Evolutionary conservation across 2,113 vertebrate species (phyloP), one percentile per base, ranked within the genome.

Genomic region (Panthera tigris): DNA sequence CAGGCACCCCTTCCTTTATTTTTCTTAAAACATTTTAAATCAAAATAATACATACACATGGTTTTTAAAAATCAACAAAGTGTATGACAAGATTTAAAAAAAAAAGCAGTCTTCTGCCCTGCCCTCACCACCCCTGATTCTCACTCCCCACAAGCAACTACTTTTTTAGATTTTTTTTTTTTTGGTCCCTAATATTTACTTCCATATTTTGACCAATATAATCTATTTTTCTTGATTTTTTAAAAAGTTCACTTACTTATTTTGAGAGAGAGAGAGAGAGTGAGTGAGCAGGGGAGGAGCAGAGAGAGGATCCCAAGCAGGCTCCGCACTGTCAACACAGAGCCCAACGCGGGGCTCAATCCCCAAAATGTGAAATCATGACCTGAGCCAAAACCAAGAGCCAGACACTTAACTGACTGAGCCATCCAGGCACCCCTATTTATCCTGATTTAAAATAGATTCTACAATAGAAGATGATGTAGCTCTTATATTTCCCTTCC

Each of bases 21-120:
- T 65, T 89, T 90, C 33, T 82, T 73, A 91, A 91, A 93, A 74
- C 14, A 48, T 84, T 73, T 87, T 84, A 65, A 82, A 88, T 71
- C 8, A 63, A 82, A 94, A 61, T 68, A 71, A 61, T 63, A 74
- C 4, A 36, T 55, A 41, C 21, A 57, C 16, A 71, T 41, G 12
- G 25, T 48, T 73, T 89, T 73, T 15, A 21, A 92, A 65, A 61
- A 95, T 86, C 80, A 91, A n/a, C 16, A 45, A 83, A n/a, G n/a
- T 61, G 9, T 76, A 55, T 88, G 18, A 71, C 76, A 97, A 63
- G 25, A 7, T 66, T 82, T 76, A 69, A 74, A 82, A 85, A 85
- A 79, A 63, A 91, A 78, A 19, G 29, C 23, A 41, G 12, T 65
- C 63, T 96, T 94, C 78, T 88, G 7, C 21, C 55, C 55, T 92